A percentile compares a stretch with the other conserved stretches of the same genome.
Evolutionary conservation across 2,113 vertebrate genomes (phyloP).

Genomic region (Mirounga angustirostris): DNA sequence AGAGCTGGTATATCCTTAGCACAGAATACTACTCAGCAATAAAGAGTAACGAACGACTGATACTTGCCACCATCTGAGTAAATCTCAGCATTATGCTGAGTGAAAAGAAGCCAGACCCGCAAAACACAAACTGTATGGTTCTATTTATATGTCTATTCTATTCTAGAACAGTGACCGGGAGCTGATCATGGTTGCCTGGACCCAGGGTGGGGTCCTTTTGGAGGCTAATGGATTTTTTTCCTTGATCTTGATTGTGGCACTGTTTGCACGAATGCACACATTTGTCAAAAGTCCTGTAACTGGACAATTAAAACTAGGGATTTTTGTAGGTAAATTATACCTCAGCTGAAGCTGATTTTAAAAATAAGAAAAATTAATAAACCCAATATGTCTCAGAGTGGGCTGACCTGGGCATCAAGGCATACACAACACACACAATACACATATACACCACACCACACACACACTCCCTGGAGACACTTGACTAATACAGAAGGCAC

Average conservation of each 20-base stretch:
- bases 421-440: background rate
- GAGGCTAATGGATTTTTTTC: no score
- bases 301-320: background rate
- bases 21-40: background rate
- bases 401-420: no score
- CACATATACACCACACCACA: background rate
- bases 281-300: background rate
- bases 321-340: background rate
- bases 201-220: background rate
- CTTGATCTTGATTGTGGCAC: background rate
- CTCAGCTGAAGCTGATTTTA: background rate
- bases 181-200: background rate
- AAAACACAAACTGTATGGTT: fast-evolving
- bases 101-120: background rate
- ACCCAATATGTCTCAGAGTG: background rate
- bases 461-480: background rate
- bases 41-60: fast-evolving
- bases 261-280: fast-evolving
- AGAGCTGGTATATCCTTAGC: background rate
- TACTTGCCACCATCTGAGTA: fast-evolving
- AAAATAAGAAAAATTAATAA: background rate
- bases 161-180: background rate
- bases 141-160: fast-evolving
- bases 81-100: background rate
- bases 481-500: background rate